Evolutionary conservation across 2,888 invertebrate species (phyloP).

Genomic region (Coelopa pilipes): DNA sequence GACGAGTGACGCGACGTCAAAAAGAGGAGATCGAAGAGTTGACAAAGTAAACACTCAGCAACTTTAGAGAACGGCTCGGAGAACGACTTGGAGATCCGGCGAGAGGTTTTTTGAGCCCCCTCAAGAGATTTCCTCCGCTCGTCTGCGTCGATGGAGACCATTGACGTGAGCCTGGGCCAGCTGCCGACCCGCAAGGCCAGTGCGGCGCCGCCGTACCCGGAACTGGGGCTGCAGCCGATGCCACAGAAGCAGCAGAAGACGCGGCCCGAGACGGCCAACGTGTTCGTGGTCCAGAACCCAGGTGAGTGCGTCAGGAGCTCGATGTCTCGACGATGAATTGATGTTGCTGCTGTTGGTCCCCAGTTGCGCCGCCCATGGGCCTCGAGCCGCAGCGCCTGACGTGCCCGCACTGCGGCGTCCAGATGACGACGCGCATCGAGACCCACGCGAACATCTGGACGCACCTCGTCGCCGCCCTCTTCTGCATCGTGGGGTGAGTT

Average conservation of each 20-base stretch:
- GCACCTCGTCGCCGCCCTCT: constrained; percentile 47
- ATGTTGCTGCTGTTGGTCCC: neutral
- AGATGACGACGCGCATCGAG: constrained; percentile 45
- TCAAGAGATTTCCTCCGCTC: neutral
- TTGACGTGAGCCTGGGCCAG: neutral
- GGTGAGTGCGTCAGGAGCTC: neutral
- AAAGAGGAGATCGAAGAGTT: no score
- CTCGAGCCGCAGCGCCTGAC: constrained; percentile 43
- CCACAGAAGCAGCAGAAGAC: no score
- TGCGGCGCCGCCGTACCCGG: constrained; percentile 38
- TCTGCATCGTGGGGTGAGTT: constrained; percentile 49
- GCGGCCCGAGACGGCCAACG: neutral
- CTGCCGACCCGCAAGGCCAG: constrained; percentile 23
- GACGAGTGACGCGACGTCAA: no score
- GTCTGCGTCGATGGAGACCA: neutral
- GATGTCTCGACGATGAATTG: no score
- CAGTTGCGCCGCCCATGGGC: constrained; percentile 43
- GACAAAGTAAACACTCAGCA: no score
- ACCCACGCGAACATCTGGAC: constrained; percentile 45
- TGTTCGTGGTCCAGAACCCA: neutral
- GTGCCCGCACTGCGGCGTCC: constrained; percentile 47
- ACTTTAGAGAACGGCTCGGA: no score
- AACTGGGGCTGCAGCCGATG: neutral
- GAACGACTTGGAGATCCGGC: no score
- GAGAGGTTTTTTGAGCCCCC: no score